These are phyloP conservation scores for Porphyrio hochstetteri DNA, from an alignment of 2,113 vertebrate genomes.

Conservation along the genomic window DNA sequence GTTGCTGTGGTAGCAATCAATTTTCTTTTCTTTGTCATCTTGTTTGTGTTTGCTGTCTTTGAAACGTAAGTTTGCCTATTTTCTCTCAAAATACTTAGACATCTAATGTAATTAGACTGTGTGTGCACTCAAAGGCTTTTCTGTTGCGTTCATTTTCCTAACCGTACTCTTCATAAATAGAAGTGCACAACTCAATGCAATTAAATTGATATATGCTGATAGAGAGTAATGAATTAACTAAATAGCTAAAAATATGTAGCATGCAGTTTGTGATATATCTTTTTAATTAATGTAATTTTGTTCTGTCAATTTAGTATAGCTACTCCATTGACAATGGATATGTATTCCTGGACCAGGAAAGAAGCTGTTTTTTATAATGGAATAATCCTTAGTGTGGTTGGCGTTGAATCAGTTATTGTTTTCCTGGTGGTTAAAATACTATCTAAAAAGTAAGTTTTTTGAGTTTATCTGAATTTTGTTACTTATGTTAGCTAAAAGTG, in stretches of 20 bases:
- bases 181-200: not conserved
- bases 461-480: not conserved
- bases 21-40: slow-evolving; percentile 88
- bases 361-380: slow-evolving; percentile 93
- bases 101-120: not conserved
- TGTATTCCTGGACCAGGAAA: slow-evolving; percentile 94
- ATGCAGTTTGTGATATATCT: not conserved
- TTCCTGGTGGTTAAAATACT: slow-evolving; percentile 87
- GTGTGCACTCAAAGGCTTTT: not conserved
- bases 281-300: not conserved
- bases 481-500: not conserved
- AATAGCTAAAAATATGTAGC: not conserved
- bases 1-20: slow-evolving; percentile 89
- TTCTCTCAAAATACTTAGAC: not conserved
- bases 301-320: slow-evolving; percentile 80
- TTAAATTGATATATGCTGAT: not conserved
- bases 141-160: not conserved
- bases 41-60: slow-evolving; percentile 96
- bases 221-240: not conserved
- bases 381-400: slow-evolving; percentile 88
- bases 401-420: slow-evolving; percentile 86
- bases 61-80: slow-evolving; percentile 87
- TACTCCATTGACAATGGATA: slow-evolving; percentile 95
- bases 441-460: slow-evolving; percentile 81
- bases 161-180: not conserved